Conservation (phyloP, 1,140 invertebrate species). For the Thereuonema tuberculata region DNA sequence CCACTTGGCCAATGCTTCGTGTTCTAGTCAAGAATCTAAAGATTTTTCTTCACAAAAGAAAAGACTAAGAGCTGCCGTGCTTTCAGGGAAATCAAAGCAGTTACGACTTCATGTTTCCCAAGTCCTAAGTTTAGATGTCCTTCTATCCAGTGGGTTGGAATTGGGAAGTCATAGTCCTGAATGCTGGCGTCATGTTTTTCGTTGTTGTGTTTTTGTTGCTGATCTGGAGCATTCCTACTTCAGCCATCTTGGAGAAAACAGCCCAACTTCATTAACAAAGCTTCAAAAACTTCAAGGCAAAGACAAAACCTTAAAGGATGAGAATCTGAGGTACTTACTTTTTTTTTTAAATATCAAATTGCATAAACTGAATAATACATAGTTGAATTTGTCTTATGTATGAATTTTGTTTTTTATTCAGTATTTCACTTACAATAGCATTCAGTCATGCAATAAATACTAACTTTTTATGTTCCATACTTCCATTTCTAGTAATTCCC, state of each 20-base stretch:
- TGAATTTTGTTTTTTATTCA: too few relatives aligned
- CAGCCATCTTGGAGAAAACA: conserved; percentile 32
- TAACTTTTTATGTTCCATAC: too few relatives aligned
- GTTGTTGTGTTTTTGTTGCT: conserved; percentile 74
- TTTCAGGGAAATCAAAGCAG: conserved; percentile 15
- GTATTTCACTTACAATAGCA: too few relatives aligned
- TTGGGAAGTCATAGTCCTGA: conserved; percentile 77
- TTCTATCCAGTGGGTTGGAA: conserved; percentile 64
- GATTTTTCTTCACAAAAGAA: conserved; percentile 16
- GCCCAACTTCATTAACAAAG: conserved; percentile 25
- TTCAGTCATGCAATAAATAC: too few relatives aligned
- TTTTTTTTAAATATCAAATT: too few relatives aligned
- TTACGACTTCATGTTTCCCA: conserved; percentile 52
- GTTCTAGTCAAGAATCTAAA: conserved; percentile 41
- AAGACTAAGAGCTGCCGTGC: neutral
- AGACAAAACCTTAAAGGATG: too few relatives aligned
- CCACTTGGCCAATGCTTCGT: conserved; percentile 58
- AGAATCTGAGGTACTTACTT: too few relatives aligned
- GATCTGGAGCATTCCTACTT: conserved; percentile 76
- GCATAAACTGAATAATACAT: too few relatives aligned
- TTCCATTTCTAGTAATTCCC: too few relatives aligned
- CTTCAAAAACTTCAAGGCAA: conserved; percentile 25
- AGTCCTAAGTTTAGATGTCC: conserved; percentile 75
- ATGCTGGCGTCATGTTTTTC: conserved; percentile 85
- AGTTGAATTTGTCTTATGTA: too few relatives aligned